A percentile compares a stretch with the other conserved stretches of the same genome.
phyloP scores from a whole-genome alignment of 2,797 vertebrate genomes.

The Bradypus variegatus region DNA sequence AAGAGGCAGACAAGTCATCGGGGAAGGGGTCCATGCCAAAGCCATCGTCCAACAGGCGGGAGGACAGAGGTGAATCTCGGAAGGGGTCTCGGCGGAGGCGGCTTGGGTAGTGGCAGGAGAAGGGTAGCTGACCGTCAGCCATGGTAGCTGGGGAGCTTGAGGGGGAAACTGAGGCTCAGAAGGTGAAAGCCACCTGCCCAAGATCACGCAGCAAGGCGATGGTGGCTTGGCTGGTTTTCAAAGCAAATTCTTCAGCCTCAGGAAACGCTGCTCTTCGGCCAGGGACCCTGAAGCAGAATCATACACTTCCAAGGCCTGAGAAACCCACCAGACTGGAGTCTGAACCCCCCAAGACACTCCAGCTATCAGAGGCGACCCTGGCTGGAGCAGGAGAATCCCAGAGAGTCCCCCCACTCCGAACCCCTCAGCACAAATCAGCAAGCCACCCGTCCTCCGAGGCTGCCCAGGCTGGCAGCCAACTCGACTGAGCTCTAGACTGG shows the following conservation, averaged over 20 bases:
- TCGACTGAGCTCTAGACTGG: neutral
- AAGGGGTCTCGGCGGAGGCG: slow-evolving; percentile 90
- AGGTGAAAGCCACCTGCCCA: slow-evolving; percentile 38
- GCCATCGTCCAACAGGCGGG: slow-evolving; percentile 92
- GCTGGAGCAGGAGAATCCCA: neutral
- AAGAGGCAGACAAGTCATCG: slow-evolving; percentile 89
- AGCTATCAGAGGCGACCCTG: neutral
- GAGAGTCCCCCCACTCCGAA: neutral
- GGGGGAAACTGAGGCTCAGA: slow-evolving; percentile 46
- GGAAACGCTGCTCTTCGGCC: slow-evolving; percentile 6
- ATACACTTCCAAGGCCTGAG: neutral
- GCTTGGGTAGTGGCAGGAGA: slow-evolving; percentile 80
- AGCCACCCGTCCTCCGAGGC: neutral
- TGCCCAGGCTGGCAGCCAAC: slow-evolving; percentile 46
- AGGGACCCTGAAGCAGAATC: neutral
- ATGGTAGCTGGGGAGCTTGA: slow-evolving; percentile 59
- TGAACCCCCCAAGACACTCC: neutral
- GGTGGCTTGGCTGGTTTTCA: slow-evolving; percentile 27
- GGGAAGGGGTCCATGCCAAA: slow-evolving; percentile 91
- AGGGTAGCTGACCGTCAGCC: slow-evolving; percentile 79
- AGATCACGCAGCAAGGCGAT: slow-evolving; percentile 46
- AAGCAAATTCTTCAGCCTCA: neutral
- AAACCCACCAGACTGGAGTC: neutral
- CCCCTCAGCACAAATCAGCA: slow-evolving; percentile 12
- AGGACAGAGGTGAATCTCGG: slow-evolving; percentile 82